Evolutionary conservation across 2,888 invertebrate species (phyloP), one percentile per base, ranked within the genome.

Genomic region (Villa cingulata): DNA sequence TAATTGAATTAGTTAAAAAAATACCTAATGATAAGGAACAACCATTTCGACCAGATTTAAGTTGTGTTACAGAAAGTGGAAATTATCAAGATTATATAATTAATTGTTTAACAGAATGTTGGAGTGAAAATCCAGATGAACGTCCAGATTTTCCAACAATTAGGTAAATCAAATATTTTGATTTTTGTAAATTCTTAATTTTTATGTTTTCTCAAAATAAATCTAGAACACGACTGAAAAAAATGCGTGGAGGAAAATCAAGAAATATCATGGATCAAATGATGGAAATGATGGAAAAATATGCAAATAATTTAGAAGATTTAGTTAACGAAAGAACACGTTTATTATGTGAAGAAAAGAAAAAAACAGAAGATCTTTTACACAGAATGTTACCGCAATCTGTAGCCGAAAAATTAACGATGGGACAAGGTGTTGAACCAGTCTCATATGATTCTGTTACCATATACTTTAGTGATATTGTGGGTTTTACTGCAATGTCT

Each of bases 201-300:
- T 6, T 23, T 23, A 6, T 23, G 4, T 23, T 23, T 23, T 23
- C 23, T 23, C 23, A 23, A 23, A 6, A 23, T 23, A 32, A 19
- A 41, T 36, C n/a, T 19, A 68, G 69, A 49, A 72, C 70, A 45
- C 76, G 85, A 38, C 76, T 95, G 56, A 92, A 94, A 73, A 84
- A 84, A 65, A 83, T 95, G 83, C 86, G 86, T 49, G 92, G 92
- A 60, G 87, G 87, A 63, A 84, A 80, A 54, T 69, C 76, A 60
- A 80, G 83, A 59, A 91, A 91, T 65, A 89, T 92, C 58, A 88
- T 92, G 88, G 92, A 94, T 70, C 90, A 92, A 75, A 91, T 94
- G 89, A 90, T 94, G 84, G 85, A 87, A 59, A 91, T 92, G 88
- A 91, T 94, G 91, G 94, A 91, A 68, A 90, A 88, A 62, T 92